Evolutionary conservation across 2,888 invertebrate genomes (phyloP).

Genomic region (Drosophila aldrichi): DNA sequence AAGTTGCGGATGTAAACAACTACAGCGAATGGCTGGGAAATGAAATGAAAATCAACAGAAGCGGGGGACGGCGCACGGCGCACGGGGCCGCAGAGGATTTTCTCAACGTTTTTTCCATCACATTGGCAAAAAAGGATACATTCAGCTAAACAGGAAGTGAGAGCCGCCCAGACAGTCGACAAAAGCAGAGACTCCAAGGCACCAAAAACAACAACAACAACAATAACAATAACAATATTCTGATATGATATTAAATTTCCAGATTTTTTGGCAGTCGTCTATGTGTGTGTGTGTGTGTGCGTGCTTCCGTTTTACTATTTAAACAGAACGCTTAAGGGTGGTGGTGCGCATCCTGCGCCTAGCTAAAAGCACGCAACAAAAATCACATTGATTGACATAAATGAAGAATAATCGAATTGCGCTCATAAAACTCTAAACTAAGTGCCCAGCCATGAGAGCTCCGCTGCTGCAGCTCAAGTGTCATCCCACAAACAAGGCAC

Average conservation of each 20-base stretch:
- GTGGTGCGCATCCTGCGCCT: conserved; percentile 53
- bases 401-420: conserved; percentile 85
- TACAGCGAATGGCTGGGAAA: conserved; percentile 55
- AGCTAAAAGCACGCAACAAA: conserved; percentile 53
- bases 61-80: conserved; percentile 8
- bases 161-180: conserved; percentile 47
- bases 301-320: conserved; percentile 65
- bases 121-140: conserved; percentile 54
- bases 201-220: conserved; percentile 36
- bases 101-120: conserved; percentile 31
- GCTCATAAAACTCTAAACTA: conserved; percentile 78
- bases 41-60: conserved; percentile 76
- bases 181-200: conserved; percentile 63
- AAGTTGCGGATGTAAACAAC: conserved; percentile 78
- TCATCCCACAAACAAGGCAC: conserved; percentile 25
- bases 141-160: conserved; percentile 24
- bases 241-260: conserved; percentile 80
- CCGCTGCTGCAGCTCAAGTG: conserved; percentile 35
- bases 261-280: conserved; percentile 36
- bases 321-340: conserved; percentile 82
- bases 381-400: conserved; percentile 84
- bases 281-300: not conserved
- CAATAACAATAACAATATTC: conserved; percentile 29
- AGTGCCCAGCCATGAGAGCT: conserved; percentile 36
- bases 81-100: conserved; percentile 56